These are phyloP conservation scores for Hypotaenidia okinawae DNA, from an alignment of 2,797 vertebrate genomes.

Conservation along the genomic window DNA sequence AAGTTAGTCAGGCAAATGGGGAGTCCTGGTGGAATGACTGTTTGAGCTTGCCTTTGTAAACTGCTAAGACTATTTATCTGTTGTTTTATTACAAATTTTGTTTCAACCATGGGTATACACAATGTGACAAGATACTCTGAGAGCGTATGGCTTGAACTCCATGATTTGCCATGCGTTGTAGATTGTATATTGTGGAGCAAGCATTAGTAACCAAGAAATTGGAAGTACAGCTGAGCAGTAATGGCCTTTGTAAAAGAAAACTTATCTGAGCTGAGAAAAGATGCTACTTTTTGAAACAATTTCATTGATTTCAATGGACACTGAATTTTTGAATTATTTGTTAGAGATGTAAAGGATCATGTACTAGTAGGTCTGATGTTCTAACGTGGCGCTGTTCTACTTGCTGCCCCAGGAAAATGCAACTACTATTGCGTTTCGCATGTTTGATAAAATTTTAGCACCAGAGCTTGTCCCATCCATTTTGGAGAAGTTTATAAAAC, in stretches of 20 bases:
- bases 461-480: slow-evolving; percentile 88
- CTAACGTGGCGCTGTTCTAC: background rate
- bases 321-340: background rate
- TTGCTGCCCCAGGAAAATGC: slow-evolving; percentile 82
- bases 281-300: background rate
- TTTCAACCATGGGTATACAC: background rate
- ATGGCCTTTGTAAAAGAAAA: background rate
- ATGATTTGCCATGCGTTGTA: background rate
- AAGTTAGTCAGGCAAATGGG: background rate
- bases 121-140: background rate
- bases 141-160: background rate
- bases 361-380: background rate
- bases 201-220: background rate
- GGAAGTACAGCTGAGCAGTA: background rate
- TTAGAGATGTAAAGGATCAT: background rate
- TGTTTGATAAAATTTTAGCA: slow-evolving; percentile 93
- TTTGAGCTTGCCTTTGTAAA: background rate
- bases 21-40: background rate
- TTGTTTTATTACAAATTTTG: background rate
- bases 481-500: slow-evolving; percentile 85
- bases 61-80: background rate
- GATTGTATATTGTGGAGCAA: background rate
- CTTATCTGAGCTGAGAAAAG: background rate
- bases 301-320: background rate
- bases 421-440: slow-evolving; percentile 89